phyloP scores from a whole-genome alignment of 1,140 invertebrate genomes.

The Aphaenogaster rudis region DNA sequence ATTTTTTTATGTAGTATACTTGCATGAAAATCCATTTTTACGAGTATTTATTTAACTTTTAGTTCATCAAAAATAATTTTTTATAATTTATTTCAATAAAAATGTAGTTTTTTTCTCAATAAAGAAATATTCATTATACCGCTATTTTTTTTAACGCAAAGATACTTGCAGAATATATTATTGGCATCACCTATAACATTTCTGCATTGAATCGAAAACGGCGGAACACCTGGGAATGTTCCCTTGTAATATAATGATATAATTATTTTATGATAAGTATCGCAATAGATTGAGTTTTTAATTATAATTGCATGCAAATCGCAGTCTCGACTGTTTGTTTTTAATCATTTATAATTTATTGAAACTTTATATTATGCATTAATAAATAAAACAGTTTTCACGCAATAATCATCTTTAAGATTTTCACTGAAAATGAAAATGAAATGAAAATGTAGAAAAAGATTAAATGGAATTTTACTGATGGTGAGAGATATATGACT shows the following conservation, averaged over 20 bases:
- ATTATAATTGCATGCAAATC: neutral
- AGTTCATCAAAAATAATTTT: too few relatives aligned
- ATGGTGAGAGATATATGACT: constrained; percentile 43
- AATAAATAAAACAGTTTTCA: neutral
- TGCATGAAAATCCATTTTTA: too few relatives aligned
- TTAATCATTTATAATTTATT: neutral
- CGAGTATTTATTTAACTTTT: too few relatives aligned
- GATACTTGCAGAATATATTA: too few relatives aligned
- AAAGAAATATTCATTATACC: too few relatives aligned
- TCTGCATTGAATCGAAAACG: too few relatives aligned
- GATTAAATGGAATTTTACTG: constrained; percentile 44
- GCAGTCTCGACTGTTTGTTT: neutral
- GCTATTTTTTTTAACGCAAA: too few relatives aligned
- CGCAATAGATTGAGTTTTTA: neutral
- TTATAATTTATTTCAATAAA: too few relatives aligned
- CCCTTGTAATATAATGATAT: neutral
- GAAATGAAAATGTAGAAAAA: neutral
- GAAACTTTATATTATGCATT: neutral
- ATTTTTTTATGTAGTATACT: too few relatives aligned
- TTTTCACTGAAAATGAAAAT: constrained; percentile 12
- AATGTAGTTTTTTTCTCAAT: too few relatives aligned
- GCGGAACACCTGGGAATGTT: too few relatives aligned
- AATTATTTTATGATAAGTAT: neutral
- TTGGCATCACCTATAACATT: too few relatives aligned
- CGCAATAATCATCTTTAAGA: neutral